Conservation (phyloP, 1,140 invertebrate genomes). For the Drepana arcuata region DNA sequence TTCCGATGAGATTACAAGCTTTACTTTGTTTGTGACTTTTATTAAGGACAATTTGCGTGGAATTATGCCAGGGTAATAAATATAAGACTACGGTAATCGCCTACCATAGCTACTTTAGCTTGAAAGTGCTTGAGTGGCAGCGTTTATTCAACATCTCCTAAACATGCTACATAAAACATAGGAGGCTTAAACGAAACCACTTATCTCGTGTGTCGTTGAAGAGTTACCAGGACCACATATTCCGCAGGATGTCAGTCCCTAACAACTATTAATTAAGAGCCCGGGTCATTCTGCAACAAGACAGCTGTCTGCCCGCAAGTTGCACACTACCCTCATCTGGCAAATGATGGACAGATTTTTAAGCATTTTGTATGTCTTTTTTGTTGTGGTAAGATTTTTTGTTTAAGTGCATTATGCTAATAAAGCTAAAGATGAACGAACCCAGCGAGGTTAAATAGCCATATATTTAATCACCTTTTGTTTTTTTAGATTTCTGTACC, state of each 20-base stretch:
- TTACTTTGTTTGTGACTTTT: too few species aligned
- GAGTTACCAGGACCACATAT: not conserved
- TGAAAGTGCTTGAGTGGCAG: not conserved
- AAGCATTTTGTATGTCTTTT: too few species aligned
- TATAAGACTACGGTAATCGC: not conserved
- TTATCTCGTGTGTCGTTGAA: not conserved
- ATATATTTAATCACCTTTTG: too few species aligned
- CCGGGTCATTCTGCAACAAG: constrained; percentile 23
- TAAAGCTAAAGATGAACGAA: too few species aligned
- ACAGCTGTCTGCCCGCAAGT: constrained; percentile 24
- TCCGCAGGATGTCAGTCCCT: constrained; percentile 13
- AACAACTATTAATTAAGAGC: constrained; percentile 36
- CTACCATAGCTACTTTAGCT: not conserved
- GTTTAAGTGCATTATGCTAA: not conserved
- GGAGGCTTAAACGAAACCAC: not conserved
- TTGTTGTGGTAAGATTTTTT: not conserved
- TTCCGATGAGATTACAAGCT: too few species aligned
- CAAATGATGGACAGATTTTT: constrained; percentile 19
- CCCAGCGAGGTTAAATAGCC: too few species aligned
- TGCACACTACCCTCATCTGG: constrained; percentile 12
- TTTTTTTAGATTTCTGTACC: too few species aligned
- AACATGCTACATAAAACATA: not conserved
- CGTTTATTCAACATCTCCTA: not conserved
- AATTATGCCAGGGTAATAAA: too few species aligned
- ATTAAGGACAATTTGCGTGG: too few species aligned